Evolutionary conservation across 2,888 invertebrate genomes (phyloP).

Genomic region (Melinopterus prodromus): DNA sequence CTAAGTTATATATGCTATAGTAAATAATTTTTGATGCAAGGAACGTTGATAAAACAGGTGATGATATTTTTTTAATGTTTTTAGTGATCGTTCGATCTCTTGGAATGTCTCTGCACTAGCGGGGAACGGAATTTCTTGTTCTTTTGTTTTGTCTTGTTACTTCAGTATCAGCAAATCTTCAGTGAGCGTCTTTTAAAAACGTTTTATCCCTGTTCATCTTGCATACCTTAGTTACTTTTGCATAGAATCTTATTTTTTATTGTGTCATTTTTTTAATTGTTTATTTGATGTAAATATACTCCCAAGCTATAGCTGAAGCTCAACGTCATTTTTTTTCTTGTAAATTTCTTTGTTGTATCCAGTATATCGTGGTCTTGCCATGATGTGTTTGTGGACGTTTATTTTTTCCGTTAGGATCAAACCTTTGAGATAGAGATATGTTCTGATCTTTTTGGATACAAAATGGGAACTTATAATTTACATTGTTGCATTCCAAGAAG

Average conservation of each 20-base stretch:
- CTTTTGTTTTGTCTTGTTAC: constrained; percentile 8
- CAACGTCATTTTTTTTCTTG: constrained; percentile 19
- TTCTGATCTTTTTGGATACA: constrained; percentile 22
- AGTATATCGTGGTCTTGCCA: too few species aligned
- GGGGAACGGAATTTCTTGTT: constrained; percentile 7
- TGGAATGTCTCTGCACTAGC: too few species aligned
- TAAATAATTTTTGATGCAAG: constrained; percentile 17
- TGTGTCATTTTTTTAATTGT: constrained; percentile 31
- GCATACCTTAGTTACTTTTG: constrained; percentile 24
- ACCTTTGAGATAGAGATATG: constrained; percentile 24
- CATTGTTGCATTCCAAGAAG: constrained; percentile 61
- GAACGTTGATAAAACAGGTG: constrained; percentile 1
- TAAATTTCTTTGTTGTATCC: constrained; percentile 17
- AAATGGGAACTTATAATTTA: constrained; percentile 36
- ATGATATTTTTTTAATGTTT: constrained; percentile 26
- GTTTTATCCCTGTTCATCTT: constrained; percentile 19
- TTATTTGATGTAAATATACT: constrained; percentile 34
- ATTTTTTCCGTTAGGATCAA: constrained; percentile 13
- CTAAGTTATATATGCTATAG: constrained; percentile 43
- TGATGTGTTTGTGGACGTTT: not conserved
- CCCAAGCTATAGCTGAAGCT: constrained; percentile 25
- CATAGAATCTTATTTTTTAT: constrained; percentile 34
- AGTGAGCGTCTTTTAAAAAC: constrained; percentile 4
- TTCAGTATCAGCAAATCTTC: not conserved
- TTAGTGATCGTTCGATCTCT: not conserved